Evolutionary conservation across 2,797 vertebrate genomes (phyloP).

Genomic region (Crenuchus spilurus): DNA sequence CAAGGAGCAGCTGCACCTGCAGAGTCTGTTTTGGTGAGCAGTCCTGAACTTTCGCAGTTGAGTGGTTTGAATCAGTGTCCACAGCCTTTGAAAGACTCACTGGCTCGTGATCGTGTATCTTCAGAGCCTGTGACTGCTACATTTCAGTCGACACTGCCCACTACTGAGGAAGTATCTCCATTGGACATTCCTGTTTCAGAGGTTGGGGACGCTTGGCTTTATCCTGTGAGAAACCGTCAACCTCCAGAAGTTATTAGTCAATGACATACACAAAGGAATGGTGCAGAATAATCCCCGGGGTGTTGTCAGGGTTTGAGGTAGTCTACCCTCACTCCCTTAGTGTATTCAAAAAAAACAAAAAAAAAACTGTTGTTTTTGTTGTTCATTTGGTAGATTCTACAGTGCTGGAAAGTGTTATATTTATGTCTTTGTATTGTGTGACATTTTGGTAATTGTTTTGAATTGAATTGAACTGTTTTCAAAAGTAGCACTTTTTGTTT

Average conservation of each 20-base stretch:
- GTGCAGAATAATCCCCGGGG: neutral
- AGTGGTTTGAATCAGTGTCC: neutral
- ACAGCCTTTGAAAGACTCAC: neutral
- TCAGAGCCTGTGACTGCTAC: neutral
- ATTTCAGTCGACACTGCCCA: neutral
- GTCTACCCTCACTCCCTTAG: neutral
- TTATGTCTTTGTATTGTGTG: too few species aligned
- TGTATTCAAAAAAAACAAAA: too few species aligned
- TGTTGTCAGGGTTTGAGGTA: neutral
- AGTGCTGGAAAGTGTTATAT: too few species aligned
- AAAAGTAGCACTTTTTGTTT: too few species aligned
- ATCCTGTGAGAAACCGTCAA: neutral
- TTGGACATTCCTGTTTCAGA: neutral
- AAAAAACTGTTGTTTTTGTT: too few species aligned
- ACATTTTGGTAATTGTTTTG: too few species aligned
- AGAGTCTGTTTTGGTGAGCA: neutral
- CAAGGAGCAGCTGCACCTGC: neutral
- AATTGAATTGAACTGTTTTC: too few species aligned
- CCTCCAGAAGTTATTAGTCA: neutral
- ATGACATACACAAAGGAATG: neutral
- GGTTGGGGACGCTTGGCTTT: neutral
- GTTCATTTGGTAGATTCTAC: too few species aligned
- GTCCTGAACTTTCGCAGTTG: neutral
- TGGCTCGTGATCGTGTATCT: neutral
- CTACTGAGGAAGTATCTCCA: neutral